These are phyloP conservation scores for Psittacula derbiana DNA, from an alignment of 2,797 vertebrate species.

Conservation along the genomic window DNA sequence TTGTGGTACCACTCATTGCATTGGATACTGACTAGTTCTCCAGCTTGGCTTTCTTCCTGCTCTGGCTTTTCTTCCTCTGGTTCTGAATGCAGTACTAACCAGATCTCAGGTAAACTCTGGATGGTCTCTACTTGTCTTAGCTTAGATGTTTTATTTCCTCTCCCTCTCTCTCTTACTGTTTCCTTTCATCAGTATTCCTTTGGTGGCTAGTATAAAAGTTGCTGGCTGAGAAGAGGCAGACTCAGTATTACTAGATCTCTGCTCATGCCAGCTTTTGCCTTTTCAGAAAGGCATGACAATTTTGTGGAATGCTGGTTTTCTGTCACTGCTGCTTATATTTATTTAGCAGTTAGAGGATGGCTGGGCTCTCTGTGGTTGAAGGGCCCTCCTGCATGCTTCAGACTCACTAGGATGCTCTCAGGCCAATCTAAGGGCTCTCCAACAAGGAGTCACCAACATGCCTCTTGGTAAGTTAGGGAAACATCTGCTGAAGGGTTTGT, in stretches of 20 bases:
- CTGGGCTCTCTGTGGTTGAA: constrained; percentile 21
- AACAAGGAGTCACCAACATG: background rate
- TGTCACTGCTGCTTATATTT: constrained; percentile 12
- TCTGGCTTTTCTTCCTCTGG: background rate
- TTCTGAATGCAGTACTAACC: background rate
- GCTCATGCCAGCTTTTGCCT: background rate
- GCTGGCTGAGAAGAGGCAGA: background rate
- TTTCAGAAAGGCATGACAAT: background rate
- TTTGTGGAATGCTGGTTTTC: constrained; percentile 7
- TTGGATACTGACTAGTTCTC: background rate
- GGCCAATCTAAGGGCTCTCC: constrained; percentile 30
- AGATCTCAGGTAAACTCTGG: background rate
- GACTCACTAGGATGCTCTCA: constrained; percentile 29
- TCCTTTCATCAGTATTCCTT: background rate
- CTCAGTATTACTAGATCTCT: background rate
- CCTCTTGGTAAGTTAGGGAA: constrained; percentile 10
- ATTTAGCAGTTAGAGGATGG: constrained; percentile 36
- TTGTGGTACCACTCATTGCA: background rate
- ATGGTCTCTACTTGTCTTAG: background rate
- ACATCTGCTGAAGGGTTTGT: background rate
- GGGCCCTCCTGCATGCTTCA: constrained; percentile 39
- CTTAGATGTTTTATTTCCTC: background rate
- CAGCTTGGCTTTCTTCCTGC: background rate
- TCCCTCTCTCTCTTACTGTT: background rate
- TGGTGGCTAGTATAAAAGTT: background rate